Evolutionary conservation across 2,113 vertebrate genomes (phyloP).

Genomic region (Thomomys bottae): DNA sequence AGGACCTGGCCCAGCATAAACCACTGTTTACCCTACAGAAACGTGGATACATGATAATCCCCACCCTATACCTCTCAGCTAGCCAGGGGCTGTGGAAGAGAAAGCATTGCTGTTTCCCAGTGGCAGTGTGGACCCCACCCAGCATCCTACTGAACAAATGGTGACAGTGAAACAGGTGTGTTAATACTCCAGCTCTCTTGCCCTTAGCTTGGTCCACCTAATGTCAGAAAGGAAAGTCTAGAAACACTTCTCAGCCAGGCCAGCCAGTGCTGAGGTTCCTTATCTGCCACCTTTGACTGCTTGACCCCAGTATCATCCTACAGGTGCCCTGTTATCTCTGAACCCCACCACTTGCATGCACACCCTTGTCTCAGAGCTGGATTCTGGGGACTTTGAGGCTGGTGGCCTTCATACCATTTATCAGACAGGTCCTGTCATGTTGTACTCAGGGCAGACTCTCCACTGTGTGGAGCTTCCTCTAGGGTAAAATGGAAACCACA

Average conservation of each 20-base stretch:
- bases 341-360: background rate
- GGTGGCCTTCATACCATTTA: background rate
- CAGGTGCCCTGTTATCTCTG: background rate
- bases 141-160: background rate
- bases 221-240: background rate
- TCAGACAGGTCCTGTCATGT: background rate
- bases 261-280: background rate
- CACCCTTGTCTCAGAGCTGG: background rate
- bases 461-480: background rate
- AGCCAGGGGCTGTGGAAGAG: background rate
- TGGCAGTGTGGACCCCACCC: background rate
- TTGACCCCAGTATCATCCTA: background rate
- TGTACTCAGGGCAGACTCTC: background rate
- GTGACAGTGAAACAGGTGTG: background rate
- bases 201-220: fast-evolving
- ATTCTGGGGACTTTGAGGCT: background rate
- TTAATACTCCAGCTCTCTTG: background rate
- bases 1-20: background rate
- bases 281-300: background rate
- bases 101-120: background rate
- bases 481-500: background rate
- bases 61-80: background rate
- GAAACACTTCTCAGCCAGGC: background rate
- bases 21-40: background rate
- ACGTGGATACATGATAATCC: background rate